phyloP scores from a whole-genome alignment of 2,797 vertebrate species.

The Gila robusta region DNA sequence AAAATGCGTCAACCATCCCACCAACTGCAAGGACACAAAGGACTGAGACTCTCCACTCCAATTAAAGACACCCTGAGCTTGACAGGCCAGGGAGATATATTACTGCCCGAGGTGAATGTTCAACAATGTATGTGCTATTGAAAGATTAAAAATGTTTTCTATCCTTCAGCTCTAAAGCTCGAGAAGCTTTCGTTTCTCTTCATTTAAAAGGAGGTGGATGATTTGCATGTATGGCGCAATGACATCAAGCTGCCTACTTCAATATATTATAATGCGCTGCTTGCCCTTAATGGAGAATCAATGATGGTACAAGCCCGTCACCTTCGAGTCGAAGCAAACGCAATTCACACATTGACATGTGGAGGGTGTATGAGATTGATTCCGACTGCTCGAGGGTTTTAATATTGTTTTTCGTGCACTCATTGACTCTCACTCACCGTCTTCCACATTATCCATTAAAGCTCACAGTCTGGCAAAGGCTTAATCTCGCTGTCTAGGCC shows the following conservation, averaged over 20 bases:
- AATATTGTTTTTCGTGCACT: conserved; percentile 77
- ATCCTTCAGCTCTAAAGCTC: conserved; percentile 40
- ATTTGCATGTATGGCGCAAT: conserved; percentile 79
- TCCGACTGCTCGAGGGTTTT: conserved; percentile 78
- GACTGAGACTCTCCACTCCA: neutral
- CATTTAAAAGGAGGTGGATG: conserved; percentile 60
- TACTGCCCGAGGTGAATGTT: conserved; percentile 41
- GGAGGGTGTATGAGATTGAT: conserved; percentile 79
- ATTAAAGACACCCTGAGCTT: conserved; percentile 30
- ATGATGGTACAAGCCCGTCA: conserved; percentile 77
- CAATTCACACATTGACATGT: conserved; percentile 82
- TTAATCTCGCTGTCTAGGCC: conserved; percentile 58
- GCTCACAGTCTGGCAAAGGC: conserved; percentile 63
- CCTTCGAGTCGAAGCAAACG: conserved; percentile 75
- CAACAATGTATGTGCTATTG: conserved; percentile 24
- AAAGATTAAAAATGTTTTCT: conserved; percentile 41
- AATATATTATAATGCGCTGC: conserved; percentile 82
- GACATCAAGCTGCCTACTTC: conserved; percentile 73
- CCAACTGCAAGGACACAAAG: conserved; percentile 23
- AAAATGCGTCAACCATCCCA: neutral
- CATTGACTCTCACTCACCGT: conserved; percentile 78
- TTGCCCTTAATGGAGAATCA: conserved; percentile 83
- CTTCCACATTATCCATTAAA: conserved; percentile 77
- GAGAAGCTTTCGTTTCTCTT: conserved; percentile 53
- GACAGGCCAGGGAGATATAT: conserved; percentile 26